Base-by-base conservation (phyloP, 2,113 vertebrate genomes). In the Xenus cinereus region DNA sequence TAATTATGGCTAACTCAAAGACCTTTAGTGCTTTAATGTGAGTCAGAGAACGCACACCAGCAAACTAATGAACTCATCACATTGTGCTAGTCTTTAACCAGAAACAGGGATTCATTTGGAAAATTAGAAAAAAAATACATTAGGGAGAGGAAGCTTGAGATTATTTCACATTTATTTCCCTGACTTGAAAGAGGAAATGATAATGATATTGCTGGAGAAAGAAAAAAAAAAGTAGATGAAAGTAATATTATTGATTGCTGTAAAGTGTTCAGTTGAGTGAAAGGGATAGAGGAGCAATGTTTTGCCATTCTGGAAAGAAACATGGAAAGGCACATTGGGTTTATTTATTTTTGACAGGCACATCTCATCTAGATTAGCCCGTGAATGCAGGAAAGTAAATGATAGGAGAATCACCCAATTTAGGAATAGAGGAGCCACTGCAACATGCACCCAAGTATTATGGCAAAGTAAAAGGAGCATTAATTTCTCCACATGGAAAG, bases 1-100 rank as follows among this genome's bases (percentile, higher is more conserved):
- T 98, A 98, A 98, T 98, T 98, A 97, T 96, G 96, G 85, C 95
- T 97, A 97, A 97, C 95, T 96, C 89, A 92, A 96, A 96, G 97
- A 96, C 95, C 96, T 97, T 97, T 92, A 75, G 75, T 94, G 59
- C 76, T 93, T 96, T 97, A 97, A 98, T 97, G 90, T 79, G 92
- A 97, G 93, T 94, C 93, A 97, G 86, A 94, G 68, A 96, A 96
- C 7, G 86, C 95, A 90, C 93, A 85, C 59, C 73, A 95, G 96
- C 84, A 96, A 94, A 97, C 90, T 97, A 98, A 98, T 98, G 97
- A 98, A 98, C 96, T 97, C 95, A 97, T 97, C 68, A 69, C 78
- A 93, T 57, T 90, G 73, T 79, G 84, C 84, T 92, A 95, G 84
- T 90, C 95, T 97, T 97, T 86, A 96, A 93, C 93, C 91, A 98